phyloP scores from a whole-genome alignment of 1,140 invertebrate genomes.

The Artemia franciscana region DNA sequence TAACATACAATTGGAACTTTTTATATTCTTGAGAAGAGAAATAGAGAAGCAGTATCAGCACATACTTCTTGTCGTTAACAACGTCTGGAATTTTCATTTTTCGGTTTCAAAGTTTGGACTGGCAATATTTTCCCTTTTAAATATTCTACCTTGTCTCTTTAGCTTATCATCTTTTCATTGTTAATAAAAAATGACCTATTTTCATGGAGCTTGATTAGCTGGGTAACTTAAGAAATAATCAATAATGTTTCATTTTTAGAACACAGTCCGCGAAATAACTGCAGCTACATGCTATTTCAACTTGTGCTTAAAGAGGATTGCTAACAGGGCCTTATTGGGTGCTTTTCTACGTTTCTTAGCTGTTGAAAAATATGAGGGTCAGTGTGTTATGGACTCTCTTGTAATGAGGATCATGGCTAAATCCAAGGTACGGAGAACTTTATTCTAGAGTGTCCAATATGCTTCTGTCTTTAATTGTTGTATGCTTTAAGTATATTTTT shows the following conservation, averaged over 20 bases:
- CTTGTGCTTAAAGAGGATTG: constrained; percentile 59
- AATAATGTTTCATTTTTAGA: constrained; percentile 28
- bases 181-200: no score
- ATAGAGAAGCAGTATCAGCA: no score
- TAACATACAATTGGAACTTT: no score
- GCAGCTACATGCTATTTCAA: constrained; percentile 79
- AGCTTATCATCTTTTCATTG: background rate
- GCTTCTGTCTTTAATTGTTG: no score
- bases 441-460: no score
- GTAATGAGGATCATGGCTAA: constrained; percentile 44
- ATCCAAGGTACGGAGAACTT: constrained; percentile 37
- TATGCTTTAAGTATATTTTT: no score
- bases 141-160: constrained; percentile 1
- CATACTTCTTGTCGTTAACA: no score
- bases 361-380: constrained; percentile 55
- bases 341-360: constrained; percentile 66
- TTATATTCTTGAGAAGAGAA: no score
- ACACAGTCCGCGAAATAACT: constrained; percentile 57
- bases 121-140: background rate
- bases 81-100: no score
- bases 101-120: no score
- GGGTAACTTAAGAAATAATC: no score
- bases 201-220: no score
- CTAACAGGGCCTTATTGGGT: constrained; percentile 53
- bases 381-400: constrained; percentile 47